Conservation (phyloP, 2,797 vertebrate species). For the Tarsius wallacei region DNA sequence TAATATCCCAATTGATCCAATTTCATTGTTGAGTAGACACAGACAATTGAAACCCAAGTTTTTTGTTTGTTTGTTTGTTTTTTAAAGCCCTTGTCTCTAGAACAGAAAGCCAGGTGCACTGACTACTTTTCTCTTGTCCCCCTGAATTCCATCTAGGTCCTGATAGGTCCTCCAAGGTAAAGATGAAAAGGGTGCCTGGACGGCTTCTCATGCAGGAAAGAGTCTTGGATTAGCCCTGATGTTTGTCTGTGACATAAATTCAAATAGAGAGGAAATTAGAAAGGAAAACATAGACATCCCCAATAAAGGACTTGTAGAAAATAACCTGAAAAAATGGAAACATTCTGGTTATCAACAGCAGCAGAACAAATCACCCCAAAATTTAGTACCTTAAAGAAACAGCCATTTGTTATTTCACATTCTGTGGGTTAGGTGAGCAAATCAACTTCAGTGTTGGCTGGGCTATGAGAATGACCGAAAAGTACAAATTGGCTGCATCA, state of each 20-base stretch:
- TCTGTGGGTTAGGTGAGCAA: neutral
- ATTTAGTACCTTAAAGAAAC: neutral
- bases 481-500: neutral
- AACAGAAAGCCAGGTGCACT: neutral
- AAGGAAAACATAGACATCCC: neutral
- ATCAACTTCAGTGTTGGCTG: neutral
- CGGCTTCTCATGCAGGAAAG: neutral
- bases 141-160: neutral
- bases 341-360: neutral
- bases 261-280: neutral
- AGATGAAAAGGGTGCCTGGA: neutral
- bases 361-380: neutral
- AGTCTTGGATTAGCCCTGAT: neutral
- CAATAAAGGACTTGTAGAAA: neutral
- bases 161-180: neutral
- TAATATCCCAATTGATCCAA: neutral
- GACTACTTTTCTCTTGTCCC: neutral
- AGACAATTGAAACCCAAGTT: conserved; percentile 1
- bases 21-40: neutral
- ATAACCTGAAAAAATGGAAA: neutral
- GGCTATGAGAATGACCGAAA: neutral
- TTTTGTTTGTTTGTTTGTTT: too few species aligned
- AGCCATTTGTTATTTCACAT: neutral
- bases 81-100: neutral
- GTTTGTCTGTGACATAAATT: neutral